Conservation (phyloP, 1,140 invertebrate genomes). For the Ceratosolen solmsi region DNA sequence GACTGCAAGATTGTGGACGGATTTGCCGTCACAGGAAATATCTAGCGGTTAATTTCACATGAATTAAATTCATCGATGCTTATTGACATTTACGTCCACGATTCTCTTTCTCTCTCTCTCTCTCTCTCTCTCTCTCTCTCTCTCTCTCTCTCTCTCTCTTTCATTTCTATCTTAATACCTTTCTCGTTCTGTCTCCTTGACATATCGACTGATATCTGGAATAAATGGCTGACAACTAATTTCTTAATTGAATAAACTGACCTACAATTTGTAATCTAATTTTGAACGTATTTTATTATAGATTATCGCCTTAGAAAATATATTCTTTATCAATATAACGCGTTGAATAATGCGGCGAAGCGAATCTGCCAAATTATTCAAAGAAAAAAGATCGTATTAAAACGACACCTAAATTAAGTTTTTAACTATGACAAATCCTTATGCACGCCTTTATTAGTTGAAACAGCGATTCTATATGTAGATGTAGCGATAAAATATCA, state of each 20-base stretch:
- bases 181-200: background rate
- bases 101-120: background rate
- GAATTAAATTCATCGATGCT: conserved; percentile 38
- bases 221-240: background rate
- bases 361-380: too few relatives aligned
- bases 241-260: background rate
- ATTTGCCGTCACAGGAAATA: conserved; percentile 19
- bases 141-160: background rate
- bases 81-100: conserved; percentile 35
- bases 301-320: background rate
- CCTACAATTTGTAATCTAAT: background rate
- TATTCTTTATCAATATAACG: too few relatives aligned
- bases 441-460: too few relatives aligned
- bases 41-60: conserved; percentile 38
- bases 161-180: too few relatives aligned
- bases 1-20: background rate
- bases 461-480: too few relatives aligned
- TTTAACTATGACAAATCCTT: too few relatives aligned
- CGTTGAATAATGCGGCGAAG: too few relatives aligned
- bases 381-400: too few relatives aligned
- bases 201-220: background rate
- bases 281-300: background rate
- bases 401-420: too few relatives aligned
- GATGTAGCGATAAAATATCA: too few relatives aligned
- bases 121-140: background rate